These are phyloP conservation scores for Varecia variegata DNA, from an alignment of 2,797 vertebrate genomes.

Conservation along the genomic window DNA sequence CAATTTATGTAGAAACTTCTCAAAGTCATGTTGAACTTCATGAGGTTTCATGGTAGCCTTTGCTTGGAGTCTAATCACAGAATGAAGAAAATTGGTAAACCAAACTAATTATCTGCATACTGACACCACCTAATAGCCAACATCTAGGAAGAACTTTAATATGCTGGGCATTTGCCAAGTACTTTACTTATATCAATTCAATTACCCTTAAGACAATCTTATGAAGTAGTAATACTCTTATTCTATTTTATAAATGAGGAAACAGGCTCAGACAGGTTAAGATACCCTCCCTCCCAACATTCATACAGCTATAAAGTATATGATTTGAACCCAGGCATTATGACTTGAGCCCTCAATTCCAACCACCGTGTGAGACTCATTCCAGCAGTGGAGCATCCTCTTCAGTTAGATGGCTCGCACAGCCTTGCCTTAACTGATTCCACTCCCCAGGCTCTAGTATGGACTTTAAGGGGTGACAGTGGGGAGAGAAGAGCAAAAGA, in stretches of 20 bases:
- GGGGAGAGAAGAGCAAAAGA: background rate
- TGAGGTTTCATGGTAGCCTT: slow-evolving; percentile 66
- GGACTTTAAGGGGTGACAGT: background rate
- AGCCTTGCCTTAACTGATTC: background rate
- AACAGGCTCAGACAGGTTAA: background rate
- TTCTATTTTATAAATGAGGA: background rate
- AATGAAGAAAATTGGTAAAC: slow-evolving; percentile 50
- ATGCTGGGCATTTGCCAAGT: background rate
- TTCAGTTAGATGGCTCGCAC: background rate
- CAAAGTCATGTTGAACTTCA: slow-evolving; percentile 61
- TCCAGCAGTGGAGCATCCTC: background rate
- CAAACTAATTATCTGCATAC: background rate
- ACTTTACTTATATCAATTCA: background rate
- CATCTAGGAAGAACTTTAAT: background rate
- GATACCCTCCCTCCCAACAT: too few species aligned
- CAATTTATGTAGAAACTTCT: slow-evolving; percentile 65
- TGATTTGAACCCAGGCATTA: background rate
- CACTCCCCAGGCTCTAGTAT: background rate
- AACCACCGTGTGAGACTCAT: background rate
- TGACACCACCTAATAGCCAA: background rate
- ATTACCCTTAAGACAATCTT: background rate
- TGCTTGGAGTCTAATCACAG: slow-evolving; percentile 56
- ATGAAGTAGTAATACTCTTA: background rate
- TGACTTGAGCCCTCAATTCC: background rate
- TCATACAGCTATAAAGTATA: background rate